Base-by-base conservation (phyloP, 2,888 invertebrate genomes). In the Leucozona laternaria region DNA sequence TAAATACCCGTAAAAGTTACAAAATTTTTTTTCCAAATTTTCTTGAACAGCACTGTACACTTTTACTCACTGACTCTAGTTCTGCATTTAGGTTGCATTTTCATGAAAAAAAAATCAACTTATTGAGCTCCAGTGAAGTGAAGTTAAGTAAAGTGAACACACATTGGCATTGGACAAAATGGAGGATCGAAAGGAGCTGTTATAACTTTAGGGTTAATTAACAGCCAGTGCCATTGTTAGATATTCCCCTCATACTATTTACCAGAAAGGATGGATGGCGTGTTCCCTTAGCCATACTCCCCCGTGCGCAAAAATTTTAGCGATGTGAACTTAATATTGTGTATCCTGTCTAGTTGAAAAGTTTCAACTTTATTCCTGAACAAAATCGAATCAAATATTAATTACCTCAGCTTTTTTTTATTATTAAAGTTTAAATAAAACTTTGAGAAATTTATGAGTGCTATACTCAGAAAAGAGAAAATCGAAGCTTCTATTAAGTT, bases 331-430 rank as follows among this genome's bases (percentile, higher is more conserved):
- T 37, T 45, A 53, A 25, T 73, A 31, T 55, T 57, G 17, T 57
- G 40, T 70, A 37, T 45, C 28, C 20, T 10, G n/a, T 8, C 1
- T 43, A 48, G 62, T 79, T 40, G 50, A 50, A 79, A 79, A 75
- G 75, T 84, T 79, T 72, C 4, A 73, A 78, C 62, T 71, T 78
- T 66, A 34, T 64, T 70, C 57, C 50, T 15, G n/a, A 53, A 66
- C 15, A 72, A 72, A 86, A 82, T 86, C 66, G 50, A 78, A 82
- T 86, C 82, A 82, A 86, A 86, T 82, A 86, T 82, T 82, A 86
- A 86, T 86, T 86, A 81, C 73, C 79, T 86, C 75, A 79, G 73
- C 55, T 70, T 53, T 71, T 57, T 43, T 37, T 34, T 13, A n/a
- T 50, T 22, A 37, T 34, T 53, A 25, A 28, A 58, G 20, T 72